Percentiles rank a stretch among this genome's conserved stretches.
These are phyloP conservation scores for Hyles lineata DNA, from an alignment of 2,888 invertebrate species.

Conservation along the genomic window DNA sequence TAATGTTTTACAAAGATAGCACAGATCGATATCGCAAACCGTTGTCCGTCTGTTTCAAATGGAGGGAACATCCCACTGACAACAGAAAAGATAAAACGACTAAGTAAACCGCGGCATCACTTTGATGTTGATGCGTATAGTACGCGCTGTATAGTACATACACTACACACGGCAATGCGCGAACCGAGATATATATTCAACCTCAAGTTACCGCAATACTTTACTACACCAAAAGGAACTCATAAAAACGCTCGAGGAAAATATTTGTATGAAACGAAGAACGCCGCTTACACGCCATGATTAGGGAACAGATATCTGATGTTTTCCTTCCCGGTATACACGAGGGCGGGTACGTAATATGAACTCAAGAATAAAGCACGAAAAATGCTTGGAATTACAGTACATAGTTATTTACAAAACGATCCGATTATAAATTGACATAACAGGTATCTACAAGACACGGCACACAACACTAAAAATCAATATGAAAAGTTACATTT, in stretches of 20 bases:
- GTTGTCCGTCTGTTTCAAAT: conserved; percentile 51
- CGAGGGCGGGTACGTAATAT: background rate
- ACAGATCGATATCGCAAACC: conserved; percentile 63
- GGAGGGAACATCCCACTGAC: conserved; percentile 48
- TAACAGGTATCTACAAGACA: no score
- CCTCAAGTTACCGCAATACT: background rate
- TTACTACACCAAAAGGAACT: conserved; percentile 55
- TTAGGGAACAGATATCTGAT: conserved; percentile 66
- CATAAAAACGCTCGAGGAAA: conserved; percentile 61
- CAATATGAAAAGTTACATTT: no score
- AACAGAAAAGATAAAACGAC: conserved; percentile 49
- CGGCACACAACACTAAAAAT: no score
- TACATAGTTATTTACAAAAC: no score
- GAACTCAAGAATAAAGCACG: background rate
- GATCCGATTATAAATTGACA: no score
- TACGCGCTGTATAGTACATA: conserved; percentile 17
- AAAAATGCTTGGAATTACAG: no score
- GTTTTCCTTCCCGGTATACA: conserved; percentile 59
- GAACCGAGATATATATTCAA: conserved; percentile 48
- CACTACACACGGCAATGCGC: conserved; percentile 46
- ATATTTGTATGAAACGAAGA: conserved; percentile 60
- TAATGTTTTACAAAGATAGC: conserved; percentile 66
- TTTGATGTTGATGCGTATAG: conserved; percentile 42
- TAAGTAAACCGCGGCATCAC: conserved; percentile 44
- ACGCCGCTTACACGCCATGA: conserved; percentile 59